A percentile compares a stretch with the other conserved stretches of the same genome.
Evolutionary conservation across 1,140 invertebrate species (phyloP).

Genomic region (Panulirus ornatus): DNA sequence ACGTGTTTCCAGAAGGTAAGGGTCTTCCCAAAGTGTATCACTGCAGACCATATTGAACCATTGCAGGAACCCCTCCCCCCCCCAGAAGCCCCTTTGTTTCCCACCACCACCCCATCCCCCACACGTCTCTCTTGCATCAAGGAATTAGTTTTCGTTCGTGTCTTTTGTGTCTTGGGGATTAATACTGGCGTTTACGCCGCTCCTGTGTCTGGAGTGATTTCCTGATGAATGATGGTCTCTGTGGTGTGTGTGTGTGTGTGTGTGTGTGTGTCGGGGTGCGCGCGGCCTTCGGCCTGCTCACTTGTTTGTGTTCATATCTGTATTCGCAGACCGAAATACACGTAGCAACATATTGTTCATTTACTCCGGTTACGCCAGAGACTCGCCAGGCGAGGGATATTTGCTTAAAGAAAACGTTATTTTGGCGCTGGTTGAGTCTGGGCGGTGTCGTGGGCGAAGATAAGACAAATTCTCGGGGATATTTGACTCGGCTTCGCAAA

Average conservation of each 20-base stretch:
- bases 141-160: constrained; percentile 22
- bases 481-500: constrained; percentile 46
- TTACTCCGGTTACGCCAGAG: constrained; percentile 22
- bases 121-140: constrained; percentile 13
- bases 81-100: neutral
- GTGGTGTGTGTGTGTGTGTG: neutral
- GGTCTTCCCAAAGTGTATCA: constrained; percentile 66
- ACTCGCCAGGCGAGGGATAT: constrained; percentile 10
- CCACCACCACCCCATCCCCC: no score
- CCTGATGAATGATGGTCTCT: neutral
- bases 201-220: neutral
- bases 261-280: neutral
- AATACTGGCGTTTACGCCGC: no score
- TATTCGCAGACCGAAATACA: neutral
- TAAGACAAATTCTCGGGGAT: constrained; percentile 35
- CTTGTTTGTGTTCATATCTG: constrained; percentile 46
- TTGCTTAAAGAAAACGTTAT: neutral
- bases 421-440: no score
- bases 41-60: constrained; percentile 69
- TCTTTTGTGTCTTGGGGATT: constrained; percentile 13
- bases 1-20: constrained; percentile 61
- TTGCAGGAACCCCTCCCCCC: constrained; percentile 2
- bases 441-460: neutral
- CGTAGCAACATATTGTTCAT: constrained; percentile 11
- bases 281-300: neutral